These are phyloP conservation scores for Equus przewalskii DNA, from an alignment of 2,113 vertebrate genomes.

Conservation along the genomic window DNA sequence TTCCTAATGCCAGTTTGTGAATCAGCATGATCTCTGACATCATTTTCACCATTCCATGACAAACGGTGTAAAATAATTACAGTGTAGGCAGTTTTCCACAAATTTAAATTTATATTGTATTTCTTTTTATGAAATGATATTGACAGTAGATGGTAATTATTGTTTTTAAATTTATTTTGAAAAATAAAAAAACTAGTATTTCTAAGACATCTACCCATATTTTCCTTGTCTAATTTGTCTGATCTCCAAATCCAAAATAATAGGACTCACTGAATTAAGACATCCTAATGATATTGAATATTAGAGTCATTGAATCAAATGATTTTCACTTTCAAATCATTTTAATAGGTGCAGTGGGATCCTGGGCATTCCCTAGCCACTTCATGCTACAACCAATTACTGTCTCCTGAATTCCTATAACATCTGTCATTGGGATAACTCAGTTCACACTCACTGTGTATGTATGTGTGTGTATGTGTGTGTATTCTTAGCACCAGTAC, in stretches of 20 bases:
- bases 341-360: background rate
- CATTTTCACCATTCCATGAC: background rate
- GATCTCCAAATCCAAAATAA: background rate
- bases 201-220: background rate
- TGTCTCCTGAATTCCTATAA: background rate
- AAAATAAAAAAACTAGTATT: background rate
- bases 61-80: background rate
- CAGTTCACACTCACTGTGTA: background rate
- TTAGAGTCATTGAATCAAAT: background rate
- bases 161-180: conserved; percentile 29
- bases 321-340: background rate
- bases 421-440: background rate
- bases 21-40: background rate
- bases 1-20: background rate
- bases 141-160: background rate
- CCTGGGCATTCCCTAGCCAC: background rate
- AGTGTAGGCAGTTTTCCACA: background rate
- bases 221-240: background rate
- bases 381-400: background rate
- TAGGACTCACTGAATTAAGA: background rate
- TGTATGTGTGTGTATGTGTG: background rate
- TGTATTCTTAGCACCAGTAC: background rate
- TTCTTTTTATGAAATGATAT: background rate
- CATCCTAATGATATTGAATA: background rate
- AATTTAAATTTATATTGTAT: background rate